These are phyloP conservation scores for Leucosticte australis DNA, from an alignment of 2,113 vertebrate species.

Conservation along the genomic window DNA sequence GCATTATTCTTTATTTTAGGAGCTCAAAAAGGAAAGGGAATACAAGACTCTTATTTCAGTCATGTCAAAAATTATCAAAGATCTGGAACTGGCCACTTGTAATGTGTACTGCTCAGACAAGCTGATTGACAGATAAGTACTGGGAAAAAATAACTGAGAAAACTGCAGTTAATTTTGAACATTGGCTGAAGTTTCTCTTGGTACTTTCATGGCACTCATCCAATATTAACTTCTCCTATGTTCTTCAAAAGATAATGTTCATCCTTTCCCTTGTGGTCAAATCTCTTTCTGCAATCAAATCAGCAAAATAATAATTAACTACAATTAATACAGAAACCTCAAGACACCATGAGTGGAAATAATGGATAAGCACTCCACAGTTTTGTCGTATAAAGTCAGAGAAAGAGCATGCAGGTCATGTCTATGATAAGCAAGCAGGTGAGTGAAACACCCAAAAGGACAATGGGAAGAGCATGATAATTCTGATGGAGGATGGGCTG, in stretches of 20 bases:
- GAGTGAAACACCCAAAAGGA: background rate
- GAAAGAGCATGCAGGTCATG: background rate
- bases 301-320: background rate
- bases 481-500: background rate
- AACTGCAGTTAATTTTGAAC: background rate
- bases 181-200: background rate
- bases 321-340: background rate
- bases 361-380: background rate
- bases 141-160: background rate
- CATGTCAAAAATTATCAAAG: background rate
- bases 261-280: background rate
- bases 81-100: background rate
- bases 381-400: background rate
- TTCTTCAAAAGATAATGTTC: background rate
- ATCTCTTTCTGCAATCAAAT: background rate
- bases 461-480: background rate
- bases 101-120: background rate
- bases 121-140: background rate
- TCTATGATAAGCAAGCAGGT: background rate
- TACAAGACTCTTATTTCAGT: background rate
- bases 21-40: background rate
- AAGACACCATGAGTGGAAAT: background rate
- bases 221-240: background rate
- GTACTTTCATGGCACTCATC: background rate
- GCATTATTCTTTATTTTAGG: background rate